Evolutionary conservation across 2,797 vertebrate species (phyloP).

Genomic region (Tiaroga cobitis): DNA sequence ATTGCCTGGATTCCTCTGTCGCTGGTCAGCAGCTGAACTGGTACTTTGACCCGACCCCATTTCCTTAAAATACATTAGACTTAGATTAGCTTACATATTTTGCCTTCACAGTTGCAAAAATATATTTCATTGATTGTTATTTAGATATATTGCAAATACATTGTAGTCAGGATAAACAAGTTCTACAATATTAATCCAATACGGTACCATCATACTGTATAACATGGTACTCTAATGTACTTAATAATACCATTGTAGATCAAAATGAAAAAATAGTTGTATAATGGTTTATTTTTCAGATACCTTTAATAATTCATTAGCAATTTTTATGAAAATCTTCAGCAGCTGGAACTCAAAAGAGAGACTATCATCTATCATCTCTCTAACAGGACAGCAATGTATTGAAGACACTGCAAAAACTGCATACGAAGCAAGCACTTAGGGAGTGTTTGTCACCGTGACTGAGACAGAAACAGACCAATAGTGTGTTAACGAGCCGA

Average conservation of each 20-base stretch:
- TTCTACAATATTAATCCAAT: no score
- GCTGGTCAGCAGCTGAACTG: constrained; percentile 4
- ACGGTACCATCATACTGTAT: not conserved
- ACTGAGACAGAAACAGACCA: constrained; percentile 37
- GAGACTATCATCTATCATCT: not conserved
- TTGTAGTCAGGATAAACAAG: not conserved
- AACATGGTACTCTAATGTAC: not conserved
- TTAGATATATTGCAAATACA: not conserved
- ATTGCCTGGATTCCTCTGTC: not conserved
- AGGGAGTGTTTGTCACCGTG: constrained; percentile 10
- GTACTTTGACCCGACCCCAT: constrained; percentile 72
- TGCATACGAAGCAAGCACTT: not conserved
- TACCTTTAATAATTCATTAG: not conserved
- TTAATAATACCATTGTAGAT: not conserved
- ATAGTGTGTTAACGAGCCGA: constrained; percentile 17
- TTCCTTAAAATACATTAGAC: constrained; percentile 32
- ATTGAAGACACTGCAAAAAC: not conserved
- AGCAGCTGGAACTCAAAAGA: not conserved
- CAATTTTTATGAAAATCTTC: not conserved
- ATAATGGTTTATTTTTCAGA: not conserved
- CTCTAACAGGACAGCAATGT: not conserved
- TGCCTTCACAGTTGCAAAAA: not conserved
- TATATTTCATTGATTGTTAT: not conserved
- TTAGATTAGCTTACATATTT: not conserved
- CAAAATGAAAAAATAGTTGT: not conserved